Conservation (phyloP, 2,888 invertebrate species). For the Syrista parreyssii region DNA sequence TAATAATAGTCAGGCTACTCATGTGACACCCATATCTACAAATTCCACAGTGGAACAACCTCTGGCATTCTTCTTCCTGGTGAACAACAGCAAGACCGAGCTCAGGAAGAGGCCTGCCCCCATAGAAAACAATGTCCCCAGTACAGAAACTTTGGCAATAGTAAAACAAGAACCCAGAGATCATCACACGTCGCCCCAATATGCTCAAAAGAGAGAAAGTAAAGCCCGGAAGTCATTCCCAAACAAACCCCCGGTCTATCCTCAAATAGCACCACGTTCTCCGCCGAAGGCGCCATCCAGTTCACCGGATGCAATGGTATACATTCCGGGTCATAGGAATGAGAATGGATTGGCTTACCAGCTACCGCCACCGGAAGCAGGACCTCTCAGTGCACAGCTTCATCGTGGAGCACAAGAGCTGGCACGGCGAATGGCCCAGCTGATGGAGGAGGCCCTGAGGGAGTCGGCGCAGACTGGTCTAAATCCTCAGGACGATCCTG, state of each 20-base stretch:
- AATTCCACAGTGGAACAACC: slow-evolving; percentile 3
- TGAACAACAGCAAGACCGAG: slow-evolving; percentile 8
- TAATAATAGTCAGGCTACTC: neutral
- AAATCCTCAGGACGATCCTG: slow-evolving; percentile 26
- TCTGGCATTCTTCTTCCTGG: slow-evolving; percentile 12
- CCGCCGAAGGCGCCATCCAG: slow-evolving; percentile 27
- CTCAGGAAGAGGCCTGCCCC: neutral
- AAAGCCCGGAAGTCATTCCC: slow-evolving; percentile 65
- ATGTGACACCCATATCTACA: neutral
- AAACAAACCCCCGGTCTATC: slow-evolving; percentile 46
- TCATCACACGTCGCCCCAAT: slow-evolving; percentile 12
- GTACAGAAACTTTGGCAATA: slow-evolving; percentile 14
- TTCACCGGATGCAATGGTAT: slow-evolving; percentile 39
- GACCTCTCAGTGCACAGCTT: slow-evolving; percentile 55
- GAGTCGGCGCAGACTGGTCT: slow-evolving; percentile 40
- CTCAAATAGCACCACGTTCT: slow-evolving; percentile 32
- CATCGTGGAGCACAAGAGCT: slow-evolving; percentile 54
- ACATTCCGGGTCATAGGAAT: slow-evolving; percentile 32
- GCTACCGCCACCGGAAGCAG: slow-evolving; percentile 58
- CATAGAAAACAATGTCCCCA: neutral
- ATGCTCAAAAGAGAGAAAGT: slow-evolving; percentile 40
- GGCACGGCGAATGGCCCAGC: slow-evolving; percentile 53
- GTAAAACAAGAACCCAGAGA: slow-evolving; percentile 43
- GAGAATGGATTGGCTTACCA: slow-evolving; percentile 35
- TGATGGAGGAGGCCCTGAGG: slow-evolving; percentile 58